phyloP scores from a whole-genome alignment of 2,797 vertebrate genomes.

The Anomalospiza imberbis region DNA sequence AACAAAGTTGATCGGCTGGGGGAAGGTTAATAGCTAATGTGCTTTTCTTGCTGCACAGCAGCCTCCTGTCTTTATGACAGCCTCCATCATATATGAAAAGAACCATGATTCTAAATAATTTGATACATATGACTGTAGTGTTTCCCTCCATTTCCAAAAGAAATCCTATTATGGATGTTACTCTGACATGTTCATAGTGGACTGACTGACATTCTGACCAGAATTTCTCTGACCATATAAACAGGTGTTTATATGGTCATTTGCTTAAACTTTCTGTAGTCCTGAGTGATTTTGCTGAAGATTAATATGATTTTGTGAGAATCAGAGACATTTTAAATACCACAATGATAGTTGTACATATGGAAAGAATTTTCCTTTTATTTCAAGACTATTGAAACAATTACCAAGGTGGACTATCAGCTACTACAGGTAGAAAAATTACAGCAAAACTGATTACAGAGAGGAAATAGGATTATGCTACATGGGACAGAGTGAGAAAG shows the following conservation, averaged over 20 bases:
- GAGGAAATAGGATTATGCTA: background rate
- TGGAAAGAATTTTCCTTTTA: background rate
- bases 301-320: background rate
- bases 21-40: constrained; percentile 95
- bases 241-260: background rate
- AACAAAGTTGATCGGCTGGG: constrained; percentile 98
- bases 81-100: constrained; percentile 83
- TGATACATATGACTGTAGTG: constrained; percentile 49
- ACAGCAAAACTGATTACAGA: background rate
- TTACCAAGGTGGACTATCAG: background rate
- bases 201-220: constrained; percentile 1
- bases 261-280: background rate
- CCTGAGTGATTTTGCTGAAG: background rate
- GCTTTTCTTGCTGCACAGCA: constrained; percentile 80
- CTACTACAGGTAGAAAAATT: background rate
- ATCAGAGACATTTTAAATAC: constrained; percentile 2
- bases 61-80: constrained; percentile 85
- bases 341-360: background rate
- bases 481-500: background rate
- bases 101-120: constrained; percentile 80
- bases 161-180: constrained; percentile 53
- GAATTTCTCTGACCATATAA: constrained; percentile 16
- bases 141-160: constrained; percentile 52
- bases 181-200: background rate
- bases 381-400: background rate